These are phyloP conservation scores for Conistra vaccinii DNA, from an alignment of 2,888 invertebrate species.

Conservation along the genomic window DNA sequence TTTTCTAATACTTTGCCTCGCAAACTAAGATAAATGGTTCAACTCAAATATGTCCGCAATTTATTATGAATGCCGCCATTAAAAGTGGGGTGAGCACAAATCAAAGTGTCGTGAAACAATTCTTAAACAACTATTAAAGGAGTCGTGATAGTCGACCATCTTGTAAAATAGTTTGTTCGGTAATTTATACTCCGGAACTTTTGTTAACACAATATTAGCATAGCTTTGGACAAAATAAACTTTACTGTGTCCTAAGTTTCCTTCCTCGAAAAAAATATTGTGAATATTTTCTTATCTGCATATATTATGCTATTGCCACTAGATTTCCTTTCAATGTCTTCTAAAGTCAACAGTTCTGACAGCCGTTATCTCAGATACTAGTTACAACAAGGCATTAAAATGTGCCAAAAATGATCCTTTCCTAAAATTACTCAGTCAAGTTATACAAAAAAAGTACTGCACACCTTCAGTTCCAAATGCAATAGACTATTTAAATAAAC, in stretches of 20 bases:
- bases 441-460: too few relatives aligned
- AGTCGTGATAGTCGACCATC: conserved; percentile 51
- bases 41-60: conserved; percentile 49
- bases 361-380: not conserved
- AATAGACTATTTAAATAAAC: too few relatives aligned
- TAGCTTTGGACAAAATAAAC: conserved; percentile 36
- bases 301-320: not conserved
- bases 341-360: not conserved
- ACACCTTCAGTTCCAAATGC: not conserved
- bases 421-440: not conserved
- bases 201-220: conserved; percentile 50
- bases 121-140: conserved; percentile 65
- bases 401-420: not conserved
- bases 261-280: not conserved
- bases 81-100: conserved; percentile 64
- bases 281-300: not conserved
- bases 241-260: not conserved
- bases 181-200: conserved; percentile 52
- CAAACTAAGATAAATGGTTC: conserved; percentile 54
- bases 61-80: conserved; percentile 60
- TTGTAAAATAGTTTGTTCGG: conserved; percentile 56
- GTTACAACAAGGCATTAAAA: not conserved
- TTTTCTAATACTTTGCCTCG: conserved; percentile 27
- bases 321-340: not conserved
- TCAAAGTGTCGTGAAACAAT: conserved; percentile 67